Percentiles rank a stretch among this genome's conserved stretches.
phyloP scores from a whole-genome alignment of 2,888 invertebrate genomes.

The Orthosia cruda region DNA sequence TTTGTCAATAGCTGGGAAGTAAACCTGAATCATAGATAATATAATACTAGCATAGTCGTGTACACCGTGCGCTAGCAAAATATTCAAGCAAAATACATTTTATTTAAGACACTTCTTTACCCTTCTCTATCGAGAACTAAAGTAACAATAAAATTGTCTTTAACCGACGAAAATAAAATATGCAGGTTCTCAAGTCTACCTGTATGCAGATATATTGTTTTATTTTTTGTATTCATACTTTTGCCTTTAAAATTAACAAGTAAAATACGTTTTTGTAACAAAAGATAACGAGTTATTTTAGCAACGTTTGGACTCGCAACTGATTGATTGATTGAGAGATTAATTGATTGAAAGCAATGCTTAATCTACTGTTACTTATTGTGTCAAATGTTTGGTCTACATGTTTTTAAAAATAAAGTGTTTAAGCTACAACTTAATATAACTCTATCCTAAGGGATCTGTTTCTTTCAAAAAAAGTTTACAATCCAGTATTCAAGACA shows the following conservation, averaged over 20 bases:
- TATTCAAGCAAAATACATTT: no score
- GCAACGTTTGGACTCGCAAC: constrained; percentile 17
- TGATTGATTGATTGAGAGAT: constrained; percentile 48
- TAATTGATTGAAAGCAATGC: constrained; percentile 55
- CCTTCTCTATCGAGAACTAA: no score
- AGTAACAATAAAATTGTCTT: no score
- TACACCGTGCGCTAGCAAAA: no score
- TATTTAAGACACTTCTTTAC: no score
- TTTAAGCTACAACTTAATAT: neutral
- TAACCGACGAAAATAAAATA: no score
- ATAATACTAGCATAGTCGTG: no score
- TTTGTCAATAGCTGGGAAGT: no score
- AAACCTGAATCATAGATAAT: no score
- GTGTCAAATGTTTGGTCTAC: neutral
- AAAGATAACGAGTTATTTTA: constrained; percentile 36
- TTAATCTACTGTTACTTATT: constrained; percentile 49
- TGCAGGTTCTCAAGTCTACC: no score
- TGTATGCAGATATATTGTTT: no score
- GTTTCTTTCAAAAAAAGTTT: neutral
- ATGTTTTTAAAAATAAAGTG: constrained; percentile 1
- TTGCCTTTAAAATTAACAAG: neutral
- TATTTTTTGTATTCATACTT: no score
- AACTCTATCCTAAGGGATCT: neutral
- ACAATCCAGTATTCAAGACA: neutral
- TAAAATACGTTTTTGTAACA: constrained; percentile 10